A percentile compares a stretch with the other conserved stretches of the same genome.
Conservation (phyloP, 2,888 invertebrate genomes). For the Drosophila subquinaria region DNA sequence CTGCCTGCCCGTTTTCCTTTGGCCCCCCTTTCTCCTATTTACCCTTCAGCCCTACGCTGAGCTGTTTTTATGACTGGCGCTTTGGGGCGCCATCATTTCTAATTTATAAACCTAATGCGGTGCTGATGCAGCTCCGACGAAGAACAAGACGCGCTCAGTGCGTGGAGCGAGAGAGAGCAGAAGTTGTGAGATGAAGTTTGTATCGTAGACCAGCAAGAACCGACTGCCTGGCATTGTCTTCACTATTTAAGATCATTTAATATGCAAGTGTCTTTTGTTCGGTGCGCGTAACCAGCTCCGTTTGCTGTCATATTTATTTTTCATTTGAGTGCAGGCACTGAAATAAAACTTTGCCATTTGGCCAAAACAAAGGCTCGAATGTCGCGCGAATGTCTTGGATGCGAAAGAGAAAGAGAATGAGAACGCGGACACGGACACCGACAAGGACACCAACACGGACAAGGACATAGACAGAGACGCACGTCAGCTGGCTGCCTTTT, state of each 20-base stretch:
- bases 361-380: constrained; percentile 72
- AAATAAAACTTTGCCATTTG: constrained; percentile 81
- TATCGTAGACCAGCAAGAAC: constrained; percentile 15
- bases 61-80: constrained; percentile 51
- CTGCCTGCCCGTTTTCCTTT: constrained; percentile 5
- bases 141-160: constrained; percentile 14
- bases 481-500: constrained; percentile 68
- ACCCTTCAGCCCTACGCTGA: constrained; percentile 17
- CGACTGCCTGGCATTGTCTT: constrained; percentile 65
- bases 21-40: neutral
- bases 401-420: constrained; percentile 42
- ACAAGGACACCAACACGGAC: constrained; percentile 43
- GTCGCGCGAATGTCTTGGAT: constrained; percentile 47
- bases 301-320: constrained; percentile 80
- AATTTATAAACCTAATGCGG: constrained; percentile 79
- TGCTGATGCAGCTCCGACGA: constrained; percentile 56
- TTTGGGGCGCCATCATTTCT: constrained; percentile 73
- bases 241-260: constrained; percentile 80
- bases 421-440: constrained; percentile 27
- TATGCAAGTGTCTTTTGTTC: constrained; percentile 78
- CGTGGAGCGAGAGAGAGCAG: constrained; percentile 9
- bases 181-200: neutral
- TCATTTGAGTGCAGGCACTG: constrained; percentile 73
- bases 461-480: constrained; percentile 48
- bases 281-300: constrained; percentile 53